Conservation (phyloP, 2,888 invertebrate genomes). For the Lasioglossum marginatum region DNA sequence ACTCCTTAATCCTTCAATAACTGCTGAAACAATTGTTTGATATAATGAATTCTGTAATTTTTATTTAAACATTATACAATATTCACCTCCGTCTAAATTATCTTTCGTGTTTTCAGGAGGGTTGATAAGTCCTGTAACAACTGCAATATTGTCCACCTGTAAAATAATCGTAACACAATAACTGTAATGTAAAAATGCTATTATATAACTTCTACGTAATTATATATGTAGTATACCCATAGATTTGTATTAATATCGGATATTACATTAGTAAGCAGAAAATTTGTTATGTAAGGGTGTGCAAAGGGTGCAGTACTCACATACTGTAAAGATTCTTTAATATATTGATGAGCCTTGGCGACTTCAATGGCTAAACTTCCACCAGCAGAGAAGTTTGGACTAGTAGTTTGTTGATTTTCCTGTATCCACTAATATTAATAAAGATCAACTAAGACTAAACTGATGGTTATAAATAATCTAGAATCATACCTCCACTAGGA, state of each 20-base stretch:
- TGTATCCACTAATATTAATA: constrained; percentile 80
- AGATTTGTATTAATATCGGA: constrained; percentile 44
- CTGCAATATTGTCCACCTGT: constrained; percentile 89
- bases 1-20: constrained; percentile 80
- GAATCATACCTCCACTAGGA: constrained; percentile 66
- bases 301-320: constrained; percentile 83
- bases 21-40: constrained; percentile 77
- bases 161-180: constrained; percentile 71
- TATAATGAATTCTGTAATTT: not conserved
- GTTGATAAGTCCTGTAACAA: constrained; percentile 86
- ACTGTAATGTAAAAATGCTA: not conserved
- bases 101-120: constrained; percentile 87
- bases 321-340: constrained; percentile 87
- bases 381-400: constrained; percentile 76
- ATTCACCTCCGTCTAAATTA: constrained; percentile 83
- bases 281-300: constrained; percentile 63
- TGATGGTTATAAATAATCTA: constrained; percentile 65
- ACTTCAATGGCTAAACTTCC: constrained; percentile 91
- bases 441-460: constrained; percentile 78
- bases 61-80: not conserved
- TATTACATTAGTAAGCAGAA: constrained; percentile 66
- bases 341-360: constrained; percentile 94
- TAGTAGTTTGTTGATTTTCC: constrained; percentile 79
- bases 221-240: constrained; percentile 15
- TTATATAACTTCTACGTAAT: not conserved